A percentile compares a stretch with the other conserved stretches of the same genome.
These are phyloP conservation scores for Conus canariensis DNA, from an alignment of 2,888 invertebrate genomes.

Conservation along the genomic window DNA sequence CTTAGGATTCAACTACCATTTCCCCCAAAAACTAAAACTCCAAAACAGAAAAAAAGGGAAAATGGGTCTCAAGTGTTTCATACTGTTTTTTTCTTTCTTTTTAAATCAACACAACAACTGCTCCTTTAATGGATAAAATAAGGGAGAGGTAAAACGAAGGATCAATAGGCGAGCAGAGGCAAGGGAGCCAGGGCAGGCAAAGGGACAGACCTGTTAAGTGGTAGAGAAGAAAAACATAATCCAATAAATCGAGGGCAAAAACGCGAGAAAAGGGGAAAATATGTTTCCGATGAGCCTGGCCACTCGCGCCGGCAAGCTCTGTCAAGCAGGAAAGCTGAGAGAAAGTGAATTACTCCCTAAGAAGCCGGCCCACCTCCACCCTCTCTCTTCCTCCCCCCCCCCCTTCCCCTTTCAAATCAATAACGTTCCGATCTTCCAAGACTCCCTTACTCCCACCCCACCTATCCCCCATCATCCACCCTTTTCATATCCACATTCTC, in stretches of 20 bases:
- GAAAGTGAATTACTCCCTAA: slow-evolving; percentile 37
- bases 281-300: slow-evolving; percentile 24
- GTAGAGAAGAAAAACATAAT: slow-evolving; percentile 25
- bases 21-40: not conserved
- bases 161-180: not conserved
- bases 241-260: slow-evolving; percentile 17
- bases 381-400: not conserved
- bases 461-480: not conserved
- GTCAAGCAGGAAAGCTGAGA: slow-evolving; percentile 27
- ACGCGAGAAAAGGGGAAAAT: slow-evolving; percentile 14
- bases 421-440: slow-evolving; percentile 31
- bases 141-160: not conserved
- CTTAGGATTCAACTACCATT: not conserved
- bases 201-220: slow-evolving; percentile 19
- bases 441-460: slow-evolving; percentile 14
- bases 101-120: slow-evolving; percentile 7
- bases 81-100: not conserved
- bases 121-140: not conserved
- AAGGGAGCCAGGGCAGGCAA: not conserved
- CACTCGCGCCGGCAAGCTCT: slow-evolving; percentile 14
- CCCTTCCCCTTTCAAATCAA: slow-evolving; percentile 36
- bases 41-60: not conserved
- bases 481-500: not conserved
- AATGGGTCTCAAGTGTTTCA: not conserved
- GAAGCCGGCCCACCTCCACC: not conserved